phyloP scores from a whole-genome alignment of 2,113 vertebrate genomes.

The Bothrops jararaca region DNA sequence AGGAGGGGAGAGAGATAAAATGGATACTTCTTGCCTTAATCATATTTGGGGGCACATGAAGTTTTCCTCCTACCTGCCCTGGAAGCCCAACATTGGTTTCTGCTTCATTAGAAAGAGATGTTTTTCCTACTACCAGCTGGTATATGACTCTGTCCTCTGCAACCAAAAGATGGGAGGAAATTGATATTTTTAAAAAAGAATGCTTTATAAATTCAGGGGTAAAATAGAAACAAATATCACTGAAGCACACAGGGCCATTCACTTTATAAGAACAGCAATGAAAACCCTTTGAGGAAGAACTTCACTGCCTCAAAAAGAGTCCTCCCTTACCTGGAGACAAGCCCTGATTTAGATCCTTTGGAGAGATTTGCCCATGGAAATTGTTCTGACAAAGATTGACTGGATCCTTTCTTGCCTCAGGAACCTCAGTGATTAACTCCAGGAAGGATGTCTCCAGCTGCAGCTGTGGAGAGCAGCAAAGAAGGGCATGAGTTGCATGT shows the following conservation, averaged over 20 bases:
- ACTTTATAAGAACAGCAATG: not conserved
- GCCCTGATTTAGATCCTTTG: not conserved
- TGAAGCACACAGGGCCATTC: not conserved
- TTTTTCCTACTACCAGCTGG: not conserved
- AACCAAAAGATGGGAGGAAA: not conserved
- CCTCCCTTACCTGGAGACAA: not conserved
- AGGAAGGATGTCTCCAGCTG: not conserved
- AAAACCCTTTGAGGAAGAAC: not conserved
- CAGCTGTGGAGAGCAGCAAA: not conserved
- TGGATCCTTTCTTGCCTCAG: not conserved
- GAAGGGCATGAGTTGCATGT: not conserved
- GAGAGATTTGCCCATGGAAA: not conserved
- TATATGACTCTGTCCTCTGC: not conserved
- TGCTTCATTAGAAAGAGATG: not conserved
- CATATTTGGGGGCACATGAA: not conserved
- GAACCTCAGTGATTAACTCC: not conserved
- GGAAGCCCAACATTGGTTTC: not conserved
- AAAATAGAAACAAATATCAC: not conserved
- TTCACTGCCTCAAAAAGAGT: not conserved
- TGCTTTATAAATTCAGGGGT: not conserved
- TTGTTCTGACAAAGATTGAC: not conserved
- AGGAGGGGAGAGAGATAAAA: not conserved
- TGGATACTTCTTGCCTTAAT: not conserved
- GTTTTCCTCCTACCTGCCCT: not conserved
- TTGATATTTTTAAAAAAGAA: not conserved